Conservation (phyloP, 1,140 invertebrate genomes). For the Anoplolepis gracilipes region DNA sequence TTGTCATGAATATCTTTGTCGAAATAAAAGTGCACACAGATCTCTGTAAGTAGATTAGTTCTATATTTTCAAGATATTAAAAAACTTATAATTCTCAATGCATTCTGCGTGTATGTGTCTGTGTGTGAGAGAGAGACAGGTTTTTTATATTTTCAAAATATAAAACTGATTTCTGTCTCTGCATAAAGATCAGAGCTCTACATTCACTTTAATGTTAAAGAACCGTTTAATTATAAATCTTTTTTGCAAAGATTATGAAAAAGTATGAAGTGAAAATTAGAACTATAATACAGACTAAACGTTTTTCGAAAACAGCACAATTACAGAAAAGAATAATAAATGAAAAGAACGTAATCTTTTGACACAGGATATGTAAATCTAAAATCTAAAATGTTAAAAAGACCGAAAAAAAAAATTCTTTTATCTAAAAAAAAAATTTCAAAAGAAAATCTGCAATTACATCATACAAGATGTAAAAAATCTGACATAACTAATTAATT, state of each 20-base stretch:
- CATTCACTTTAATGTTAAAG: slow-evolving; percentile 16
- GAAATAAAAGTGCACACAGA: slow-evolving; percentile 1
- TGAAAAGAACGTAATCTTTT: neutral
- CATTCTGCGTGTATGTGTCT: too few species aligned
- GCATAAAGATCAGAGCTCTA: neutral
- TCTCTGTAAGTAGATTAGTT: too few species aligned
- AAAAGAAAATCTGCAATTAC: neutral
- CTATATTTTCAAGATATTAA: too few species aligned
- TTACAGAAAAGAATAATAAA: neutral
- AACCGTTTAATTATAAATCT: slow-evolving; percentile 1
- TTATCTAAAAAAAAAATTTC: slow-evolving; percentile 17
- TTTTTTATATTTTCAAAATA: too few species aligned
- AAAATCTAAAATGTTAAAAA: neutral
- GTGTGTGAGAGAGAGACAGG: too few species aligned
- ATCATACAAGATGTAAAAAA: neutral
- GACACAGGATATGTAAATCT: neutral
- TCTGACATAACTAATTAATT: slow-evolving; percentile 12
- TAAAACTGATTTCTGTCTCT: too few species aligned
- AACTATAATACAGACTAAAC: neutral
- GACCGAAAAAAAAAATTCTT: neutral
- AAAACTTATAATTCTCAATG: too few species aligned
- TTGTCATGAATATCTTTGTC: neutral
- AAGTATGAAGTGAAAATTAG: slow-evolving; percentile 6
- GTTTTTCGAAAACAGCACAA: neutral
- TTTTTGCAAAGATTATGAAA: neutral